phyloP scores from a whole-genome alignment of 2,888 invertebrate species.

The Cylloceria caligata region DNA sequence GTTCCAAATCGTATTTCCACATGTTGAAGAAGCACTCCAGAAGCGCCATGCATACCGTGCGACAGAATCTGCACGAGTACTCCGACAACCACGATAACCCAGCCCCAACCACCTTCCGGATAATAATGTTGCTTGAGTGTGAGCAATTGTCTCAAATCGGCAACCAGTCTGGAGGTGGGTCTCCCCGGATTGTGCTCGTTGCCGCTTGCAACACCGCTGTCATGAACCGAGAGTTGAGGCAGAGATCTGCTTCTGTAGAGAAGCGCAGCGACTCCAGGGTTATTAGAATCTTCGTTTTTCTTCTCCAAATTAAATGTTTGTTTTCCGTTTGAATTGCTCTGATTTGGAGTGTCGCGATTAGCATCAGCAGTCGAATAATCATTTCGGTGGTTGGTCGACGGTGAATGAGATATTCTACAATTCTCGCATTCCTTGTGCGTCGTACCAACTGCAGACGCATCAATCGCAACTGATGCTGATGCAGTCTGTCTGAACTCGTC shows the following conservation, averaged over 20 bases:
- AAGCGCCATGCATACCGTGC: constrained; percentile 91
- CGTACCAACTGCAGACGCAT: constrained; percentile 24
- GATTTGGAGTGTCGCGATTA: not conserved
- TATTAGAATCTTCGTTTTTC: not conserved
- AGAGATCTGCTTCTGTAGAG: constrained; percentile 89
- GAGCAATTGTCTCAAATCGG: constrained; percentile 87
- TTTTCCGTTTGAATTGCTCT: not conserved
- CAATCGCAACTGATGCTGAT: constrained; percentile 25
- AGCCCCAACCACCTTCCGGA: constrained; percentile 96
- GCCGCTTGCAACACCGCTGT: constrained; percentile 85
- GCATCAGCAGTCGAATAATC: constrained; percentile 26
- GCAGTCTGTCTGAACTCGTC: constrained; percentile 25
- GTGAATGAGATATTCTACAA: constrained; percentile 43
- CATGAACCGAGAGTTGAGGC: constrained; percentile 88
- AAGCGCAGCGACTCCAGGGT: constrained; percentile 63
- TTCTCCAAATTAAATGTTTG: constrained; percentile 37
- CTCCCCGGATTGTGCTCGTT: constrained; percentile 86
- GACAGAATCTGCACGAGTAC: constrained; percentile 90
- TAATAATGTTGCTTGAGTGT: constrained; percentile 93
- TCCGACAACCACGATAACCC: constrained; percentile 91
- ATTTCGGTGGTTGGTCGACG: constrained; percentile 24
- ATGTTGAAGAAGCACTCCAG: constrained; percentile 87
- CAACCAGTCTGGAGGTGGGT: constrained; percentile 85
- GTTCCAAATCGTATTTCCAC: constrained; percentile 87
- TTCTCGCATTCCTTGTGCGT: constrained; percentile 52